phyloP scores from a whole-genome alignment of 2,113 vertebrate genomes.

The Leptobrachium ailaonicum region DNA sequence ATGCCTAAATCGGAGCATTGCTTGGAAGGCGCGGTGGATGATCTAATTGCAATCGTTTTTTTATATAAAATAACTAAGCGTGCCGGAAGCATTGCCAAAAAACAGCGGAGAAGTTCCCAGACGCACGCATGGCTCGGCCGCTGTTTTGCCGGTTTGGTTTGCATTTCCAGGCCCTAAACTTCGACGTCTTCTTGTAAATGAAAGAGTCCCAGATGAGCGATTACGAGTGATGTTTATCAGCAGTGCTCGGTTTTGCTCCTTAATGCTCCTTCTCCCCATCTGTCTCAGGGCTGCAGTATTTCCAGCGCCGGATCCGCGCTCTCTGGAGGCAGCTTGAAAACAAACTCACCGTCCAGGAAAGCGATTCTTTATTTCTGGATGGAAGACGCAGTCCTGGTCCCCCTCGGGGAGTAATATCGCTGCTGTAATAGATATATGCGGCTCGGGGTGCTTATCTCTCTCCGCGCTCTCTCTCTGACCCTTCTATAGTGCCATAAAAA shows the following conservation, averaged over 20 bases:
- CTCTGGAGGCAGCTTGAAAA: constrained; percentile 33
- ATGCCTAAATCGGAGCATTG: neutral
- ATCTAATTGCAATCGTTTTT: neutral
- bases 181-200: constrained; percentile 32
- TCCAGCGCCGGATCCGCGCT: constrained; percentile 24
- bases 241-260: constrained; percentile 20
- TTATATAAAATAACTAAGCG: neutral
- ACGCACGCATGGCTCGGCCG: neutral
- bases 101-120: neutral
- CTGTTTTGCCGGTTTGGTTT: neutral
- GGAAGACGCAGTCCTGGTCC: constrained; percentile 12
- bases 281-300: constrained; percentile 34
- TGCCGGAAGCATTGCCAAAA: neutral
- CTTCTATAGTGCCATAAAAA: neutral
- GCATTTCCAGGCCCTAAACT: constrained; percentile 7
- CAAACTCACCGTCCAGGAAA: constrained; percentile 43
- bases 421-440: constrained; percentile 1
- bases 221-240: constrained; percentile 45
- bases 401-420: constrained; percentile 28
- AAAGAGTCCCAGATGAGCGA: constrained; percentile 44
- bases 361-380: constrained; percentile 46
- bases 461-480: neutral
- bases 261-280: constrained; percentile 38
- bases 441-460: neutral
- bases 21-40: neutral